Percentiles rank a stretch among this genome's conserved stretches.
Evolutionary conservation across 2,113 vertebrate species (phyloP).

Genomic region (Stigmatopora argus): DNA sequence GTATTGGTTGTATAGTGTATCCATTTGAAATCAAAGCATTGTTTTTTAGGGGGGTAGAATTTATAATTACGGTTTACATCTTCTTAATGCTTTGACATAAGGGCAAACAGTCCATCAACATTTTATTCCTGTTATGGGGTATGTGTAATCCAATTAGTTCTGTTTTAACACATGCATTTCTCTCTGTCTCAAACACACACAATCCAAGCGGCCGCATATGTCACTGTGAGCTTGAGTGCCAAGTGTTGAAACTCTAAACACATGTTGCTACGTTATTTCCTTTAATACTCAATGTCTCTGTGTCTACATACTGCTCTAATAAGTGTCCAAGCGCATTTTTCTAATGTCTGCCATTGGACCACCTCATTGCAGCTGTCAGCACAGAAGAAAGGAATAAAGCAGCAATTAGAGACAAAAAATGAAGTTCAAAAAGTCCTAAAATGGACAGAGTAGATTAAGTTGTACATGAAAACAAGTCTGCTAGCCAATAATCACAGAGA

Average conservation of each 20-base stretch:
- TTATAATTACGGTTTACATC: not conserved
- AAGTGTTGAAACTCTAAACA: slow-evolving; percentile 58
- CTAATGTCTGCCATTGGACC: slow-evolving; percentile 53
- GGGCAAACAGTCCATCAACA: slow-evolving; percentile 5
- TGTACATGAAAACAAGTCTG: not conserved
- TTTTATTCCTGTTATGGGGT: not conserved
- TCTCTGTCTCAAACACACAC: not conserved
- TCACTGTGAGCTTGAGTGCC: slow-evolving; percentile 22
- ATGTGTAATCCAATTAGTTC: not conserved
- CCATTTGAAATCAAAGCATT: not conserved
- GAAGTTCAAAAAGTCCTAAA: not conserved
- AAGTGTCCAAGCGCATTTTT: slow-evolving; percentile 62
- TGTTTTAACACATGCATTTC: not conserved
- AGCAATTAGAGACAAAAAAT: slow-evolving; percentile 15
- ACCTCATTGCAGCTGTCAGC: slow-evolving; percentile 62
- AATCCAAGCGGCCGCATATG: slow-evolving; percentile 3
- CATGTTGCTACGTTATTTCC: slow-evolving; percentile 26
- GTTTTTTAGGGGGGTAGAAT: not conserved
- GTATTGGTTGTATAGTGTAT: not conserved
- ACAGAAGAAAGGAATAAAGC: slow-evolving; percentile 17
- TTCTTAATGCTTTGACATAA: not conserved
- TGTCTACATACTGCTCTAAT: slow-evolving; percentile 31
- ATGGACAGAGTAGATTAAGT: not conserved
- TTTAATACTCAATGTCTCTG: slow-evolving; percentile 17
- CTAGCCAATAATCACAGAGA: not conserved